These are phyloP conservation scores for Callinectes sapidus DNA, from an alignment of 2,888 invertebrate species.

Conservation along the genomic window DNA sequence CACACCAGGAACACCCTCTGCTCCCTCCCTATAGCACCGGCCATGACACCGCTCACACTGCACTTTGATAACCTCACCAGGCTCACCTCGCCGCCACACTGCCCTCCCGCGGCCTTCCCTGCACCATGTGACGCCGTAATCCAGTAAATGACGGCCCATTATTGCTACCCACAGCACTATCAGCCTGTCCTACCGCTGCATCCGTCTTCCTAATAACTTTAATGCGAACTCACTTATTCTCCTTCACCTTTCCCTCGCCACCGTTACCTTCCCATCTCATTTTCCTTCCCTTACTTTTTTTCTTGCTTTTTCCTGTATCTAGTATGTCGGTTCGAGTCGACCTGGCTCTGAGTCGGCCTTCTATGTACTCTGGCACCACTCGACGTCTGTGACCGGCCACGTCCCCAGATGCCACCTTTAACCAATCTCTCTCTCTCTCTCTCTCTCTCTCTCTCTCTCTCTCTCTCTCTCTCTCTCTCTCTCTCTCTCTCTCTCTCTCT, in stretches of 20 bases:
- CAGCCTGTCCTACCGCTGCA: not conserved
- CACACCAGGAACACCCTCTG: not conserved
- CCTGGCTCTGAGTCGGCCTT: not conserved
- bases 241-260: not conserved
- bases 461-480: conserved; percentile 33
- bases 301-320: not conserved
- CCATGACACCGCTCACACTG: not conserved
- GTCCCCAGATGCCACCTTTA: conserved; percentile 7
- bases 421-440: conserved; percentile 42
- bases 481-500: conserved; percentile 44
- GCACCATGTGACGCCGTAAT: not conserved
- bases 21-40: not conserved
- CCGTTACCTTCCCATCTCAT: not conserved
- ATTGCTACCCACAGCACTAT: not conserved
- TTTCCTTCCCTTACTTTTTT: not conserved
- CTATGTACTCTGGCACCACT: not conserved
- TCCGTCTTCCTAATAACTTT: not conserved
- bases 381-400: not conserved
- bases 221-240: not conserved
- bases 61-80: conserved; percentile 10
- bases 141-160: not conserved
- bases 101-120: not conserved
- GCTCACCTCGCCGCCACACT: not conserved
- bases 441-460: conserved; percentile 41
- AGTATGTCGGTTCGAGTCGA: too few relatives aligned